Percentiles rank a stretch among this genome's conserved stretches.
phyloP scores from a whole-genome alignment of 2,888 invertebrate species.

The Eubasilissa splendida region DNA sequence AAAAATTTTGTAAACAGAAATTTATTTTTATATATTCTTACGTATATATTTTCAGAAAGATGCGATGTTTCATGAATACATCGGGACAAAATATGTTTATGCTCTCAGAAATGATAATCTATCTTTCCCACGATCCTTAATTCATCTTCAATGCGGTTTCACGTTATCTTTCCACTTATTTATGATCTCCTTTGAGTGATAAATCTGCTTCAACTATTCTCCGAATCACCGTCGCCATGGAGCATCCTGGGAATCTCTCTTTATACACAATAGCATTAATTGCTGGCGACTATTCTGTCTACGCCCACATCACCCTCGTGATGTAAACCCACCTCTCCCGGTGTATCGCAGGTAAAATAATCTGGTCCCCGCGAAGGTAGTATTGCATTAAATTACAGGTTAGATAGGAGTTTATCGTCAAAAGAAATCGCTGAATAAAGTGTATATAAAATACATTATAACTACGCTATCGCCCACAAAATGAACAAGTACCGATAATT shows the following conservation, averaged over 20 bases:
- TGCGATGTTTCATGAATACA: no score
- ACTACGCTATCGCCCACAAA: no score
- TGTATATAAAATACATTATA: no score
- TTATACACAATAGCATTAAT: conserved; percentile 37
- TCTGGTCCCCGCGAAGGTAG: background rate
- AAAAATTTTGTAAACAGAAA: no score
- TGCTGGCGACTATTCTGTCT: conserved; percentile 33
- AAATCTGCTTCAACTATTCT: conserved; percentile 6
- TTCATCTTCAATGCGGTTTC: background rate
- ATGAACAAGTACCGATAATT: no score
- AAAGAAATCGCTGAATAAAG: no score
- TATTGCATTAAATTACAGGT: background rate
- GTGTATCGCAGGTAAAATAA: background rate
- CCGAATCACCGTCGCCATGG: background rate
- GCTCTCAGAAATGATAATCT: no score
- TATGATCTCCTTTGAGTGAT: conserved; percentile 22
- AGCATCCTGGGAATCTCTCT: conserved; percentile 14
- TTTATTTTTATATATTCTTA: no score
- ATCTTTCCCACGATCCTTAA: no score
- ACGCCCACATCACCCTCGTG: conserved; percentile 28
- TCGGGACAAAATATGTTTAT: no score
- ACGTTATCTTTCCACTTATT: conserved; percentile 12
- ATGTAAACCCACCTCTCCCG: conserved; percentile 14
- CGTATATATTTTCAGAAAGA: no score
- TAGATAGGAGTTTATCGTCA: background rate